A percentile compares a stretch with the other conserved stretches of the same genome.
These are phyloP conservation scores for Caenorhabditis remanei DNA, from an alignment of 1,140 invertebrate species.

Conservation along the genomic window DNA sequence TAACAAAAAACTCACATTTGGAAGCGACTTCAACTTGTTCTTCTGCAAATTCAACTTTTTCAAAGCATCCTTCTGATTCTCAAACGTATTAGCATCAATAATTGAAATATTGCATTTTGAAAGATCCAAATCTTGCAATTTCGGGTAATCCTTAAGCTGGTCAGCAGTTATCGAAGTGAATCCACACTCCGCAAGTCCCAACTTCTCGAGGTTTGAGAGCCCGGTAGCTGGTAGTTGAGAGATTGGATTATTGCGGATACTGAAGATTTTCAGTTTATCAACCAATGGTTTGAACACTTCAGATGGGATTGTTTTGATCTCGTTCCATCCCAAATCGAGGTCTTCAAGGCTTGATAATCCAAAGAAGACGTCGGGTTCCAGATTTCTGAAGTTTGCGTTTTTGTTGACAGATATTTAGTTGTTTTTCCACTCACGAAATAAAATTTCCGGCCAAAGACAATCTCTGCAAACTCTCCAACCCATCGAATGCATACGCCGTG, in stretches of 20 bases:
- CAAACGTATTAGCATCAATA: conserved; percentile 51
- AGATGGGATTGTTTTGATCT: conserved; percentile 55
- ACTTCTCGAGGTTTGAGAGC: conserved; percentile 21
- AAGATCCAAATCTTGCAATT: conserved; percentile 44
- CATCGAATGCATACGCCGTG: conserved; percentile 60
- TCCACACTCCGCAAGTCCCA: conserved; percentile 13
- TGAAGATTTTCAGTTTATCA: conserved; percentile 45
- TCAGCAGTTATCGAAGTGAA: conserved; percentile 2
- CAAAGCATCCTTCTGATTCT: conserved; percentile 41
- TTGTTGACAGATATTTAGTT: too few relatives aligned
- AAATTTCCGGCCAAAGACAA: conserved; percentile 66
- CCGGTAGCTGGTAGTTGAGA: neutral
- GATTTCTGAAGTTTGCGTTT: conserved; percentile 33
- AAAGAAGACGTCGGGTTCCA: conserved; percentile 52
- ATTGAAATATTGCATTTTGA: conserved; percentile 56
- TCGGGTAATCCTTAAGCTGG: conserved; percentile 36
- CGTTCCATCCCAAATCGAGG: conserved; percentile 66
- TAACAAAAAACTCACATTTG: conserved; percentile 21
- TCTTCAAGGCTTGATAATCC: conserved; percentile 59
- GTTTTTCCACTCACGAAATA: conserved; percentile 18
- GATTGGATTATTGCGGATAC: conserved; percentile 57
- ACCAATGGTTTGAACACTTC: conserved; percentile 51
- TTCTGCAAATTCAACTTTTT: conserved; percentile 56
- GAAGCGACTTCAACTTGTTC: conserved; percentile 48
- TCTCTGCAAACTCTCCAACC: conserved; percentile 46